Percentiles rank a stretch among this genome's conserved stretches.
Evolutionary conservation across 2,113 vertebrate genomes (phyloP).

Genomic region (Equus przewalskii): DNA sequence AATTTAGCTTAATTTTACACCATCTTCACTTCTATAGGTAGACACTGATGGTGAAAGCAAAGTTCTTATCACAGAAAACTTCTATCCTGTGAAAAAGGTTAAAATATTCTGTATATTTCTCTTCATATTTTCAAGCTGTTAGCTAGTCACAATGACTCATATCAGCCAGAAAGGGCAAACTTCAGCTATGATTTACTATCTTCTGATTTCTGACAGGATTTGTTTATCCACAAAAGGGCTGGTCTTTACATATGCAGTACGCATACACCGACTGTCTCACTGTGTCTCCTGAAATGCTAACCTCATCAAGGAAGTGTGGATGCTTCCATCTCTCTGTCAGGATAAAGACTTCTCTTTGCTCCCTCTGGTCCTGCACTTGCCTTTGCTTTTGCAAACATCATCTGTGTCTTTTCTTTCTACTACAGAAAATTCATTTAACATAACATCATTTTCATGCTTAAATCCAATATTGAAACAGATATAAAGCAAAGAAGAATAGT

Average conservation of each 20-base stretch:
- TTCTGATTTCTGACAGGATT: constrained; percentile 41
- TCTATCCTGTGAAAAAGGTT: not conserved
- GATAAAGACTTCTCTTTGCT: not conserved
- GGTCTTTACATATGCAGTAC: not conserved
- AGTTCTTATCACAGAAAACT: not conserved
- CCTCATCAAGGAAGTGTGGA: not conserved
- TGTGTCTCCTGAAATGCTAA: not conserved
- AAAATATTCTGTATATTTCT: constrained; percentile 16
- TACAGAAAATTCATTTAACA: not conserved
- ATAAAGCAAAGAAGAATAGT: not conserved
- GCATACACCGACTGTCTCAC: not conserved
- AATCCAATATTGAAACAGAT: not conserved
- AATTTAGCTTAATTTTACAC: not conserved
- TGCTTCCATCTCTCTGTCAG: not conserved
- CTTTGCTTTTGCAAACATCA: not conserved
- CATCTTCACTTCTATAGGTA: not conserved
- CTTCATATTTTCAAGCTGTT: constrained; percentile 29
- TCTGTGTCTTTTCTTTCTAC: not conserved
- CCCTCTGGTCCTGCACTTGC: not conserved
- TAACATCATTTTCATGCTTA: not conserved
- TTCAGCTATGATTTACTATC: constrained; percentile 45
- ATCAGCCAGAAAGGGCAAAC: constrained; percentile 58
- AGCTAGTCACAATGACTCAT: not conserved
- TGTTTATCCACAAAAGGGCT: not conserved
- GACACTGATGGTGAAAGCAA: not conserved